Conservation (phyloP, 2,113 vertebrate genomes). For the Chloroceryle aenea region DNA sequence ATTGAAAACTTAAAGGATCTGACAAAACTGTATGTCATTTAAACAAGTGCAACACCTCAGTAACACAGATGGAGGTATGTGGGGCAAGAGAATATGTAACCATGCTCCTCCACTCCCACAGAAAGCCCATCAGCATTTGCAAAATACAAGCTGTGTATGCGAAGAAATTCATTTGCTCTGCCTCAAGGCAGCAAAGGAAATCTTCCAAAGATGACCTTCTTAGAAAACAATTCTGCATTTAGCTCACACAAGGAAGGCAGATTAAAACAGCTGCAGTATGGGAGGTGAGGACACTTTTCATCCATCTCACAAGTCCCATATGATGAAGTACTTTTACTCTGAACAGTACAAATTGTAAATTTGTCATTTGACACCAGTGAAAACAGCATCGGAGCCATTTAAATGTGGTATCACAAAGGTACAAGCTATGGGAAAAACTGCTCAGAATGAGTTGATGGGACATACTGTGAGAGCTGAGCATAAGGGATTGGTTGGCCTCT, state of each 20-base stretch:
- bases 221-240: not conserved
- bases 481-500: not conserved
- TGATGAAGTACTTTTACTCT: not conserved
- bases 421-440: not conserved
- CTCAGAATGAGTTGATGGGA: not conserved
- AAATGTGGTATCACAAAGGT: not conserved
- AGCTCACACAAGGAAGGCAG: not conserved
- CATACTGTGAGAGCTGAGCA: not conserved
- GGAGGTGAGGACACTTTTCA: not conserved
- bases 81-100: not conserved
- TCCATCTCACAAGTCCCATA: not conserved
- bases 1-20: not conserved
- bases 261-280: not conserved
- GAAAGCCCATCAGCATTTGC: not conserved
- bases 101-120: not conserved
- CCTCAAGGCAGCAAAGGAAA: not conserved
- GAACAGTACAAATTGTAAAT: not conserved
- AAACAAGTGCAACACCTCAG: not conserved
- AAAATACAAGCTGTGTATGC: not conserved
- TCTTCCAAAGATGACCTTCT: not conserved
- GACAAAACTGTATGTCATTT: not conserved
- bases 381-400: not conserved
- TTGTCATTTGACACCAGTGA: not conserved
- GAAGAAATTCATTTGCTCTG: not conserved
- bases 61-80: not conserved